Evolutionary conservation across 2,113 vertebrate genomes (phyloP).

Genomic region (Tautogolabrus adspersus): DNA sequence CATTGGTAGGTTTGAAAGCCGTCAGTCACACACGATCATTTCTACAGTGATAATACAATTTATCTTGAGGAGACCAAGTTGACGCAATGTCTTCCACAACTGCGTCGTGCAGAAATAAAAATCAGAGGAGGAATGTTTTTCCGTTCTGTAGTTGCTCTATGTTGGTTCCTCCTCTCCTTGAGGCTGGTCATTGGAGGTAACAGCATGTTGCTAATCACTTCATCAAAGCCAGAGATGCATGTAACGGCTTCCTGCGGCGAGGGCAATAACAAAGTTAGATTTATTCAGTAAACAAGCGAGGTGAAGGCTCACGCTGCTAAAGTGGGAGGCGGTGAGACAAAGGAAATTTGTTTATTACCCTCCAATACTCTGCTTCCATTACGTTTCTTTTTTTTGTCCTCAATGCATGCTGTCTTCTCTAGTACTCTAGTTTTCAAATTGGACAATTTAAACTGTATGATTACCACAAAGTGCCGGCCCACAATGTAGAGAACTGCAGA

Average conservation of each 20-base stretch:
- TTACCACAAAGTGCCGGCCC: background rate
- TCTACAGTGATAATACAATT: background rate
- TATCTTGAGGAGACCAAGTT: constrained; percentile 2
- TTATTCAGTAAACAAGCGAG: constrained; percentile 17
- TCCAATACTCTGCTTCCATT: background rate
- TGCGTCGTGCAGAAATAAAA: no score
- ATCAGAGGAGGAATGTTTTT: background rate
- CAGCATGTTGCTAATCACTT: constrained; percentile 56
- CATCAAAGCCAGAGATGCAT: constrained; percentile 35
- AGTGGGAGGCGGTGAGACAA: background rate
- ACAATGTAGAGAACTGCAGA: background rate
- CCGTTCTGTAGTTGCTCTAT: background rate
- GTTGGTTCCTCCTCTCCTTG: constrained; percentile 9
- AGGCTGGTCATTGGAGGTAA: constrained; percentile 14
- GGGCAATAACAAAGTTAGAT: constrained; percentile 2
- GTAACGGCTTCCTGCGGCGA: constrained; percentile 17
- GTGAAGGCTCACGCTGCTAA: constrained; percentile 17
- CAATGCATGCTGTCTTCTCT: background rate
- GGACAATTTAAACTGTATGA: background rate
- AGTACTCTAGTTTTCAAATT: background rate
- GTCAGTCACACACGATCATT: background rate
- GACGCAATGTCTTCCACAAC: background rate
- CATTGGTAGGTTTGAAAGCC: background rate
- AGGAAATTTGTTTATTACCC: background rate
- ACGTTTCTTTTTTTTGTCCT: background rate